Percentiles rank a stretch among this genome's conserved stretches.
Evolutionary conservation across 2,888 invertebrate species (phyloP).

Genomic region (Deroplatys truncata): DNA sequence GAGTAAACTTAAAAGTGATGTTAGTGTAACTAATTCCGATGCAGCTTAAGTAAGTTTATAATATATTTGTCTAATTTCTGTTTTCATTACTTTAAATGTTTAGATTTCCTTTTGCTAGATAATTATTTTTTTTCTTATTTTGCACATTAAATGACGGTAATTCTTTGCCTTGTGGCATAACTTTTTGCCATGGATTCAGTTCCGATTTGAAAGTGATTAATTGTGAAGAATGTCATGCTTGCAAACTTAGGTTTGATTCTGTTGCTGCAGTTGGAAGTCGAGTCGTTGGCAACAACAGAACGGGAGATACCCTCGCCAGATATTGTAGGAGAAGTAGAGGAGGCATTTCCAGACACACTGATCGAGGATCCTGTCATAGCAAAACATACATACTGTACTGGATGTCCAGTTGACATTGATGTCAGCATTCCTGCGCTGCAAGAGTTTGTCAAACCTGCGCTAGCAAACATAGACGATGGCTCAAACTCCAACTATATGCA

Average conservation of each 20-base stretch:
- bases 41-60: no score
- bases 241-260: not conserved
- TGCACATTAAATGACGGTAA: no score
- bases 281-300: not conserved
- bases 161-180: no score
- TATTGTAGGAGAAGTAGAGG: slow-evolving; percentile 2
- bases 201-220: not conserved
- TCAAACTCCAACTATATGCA: slow-evolving; percentile 28
- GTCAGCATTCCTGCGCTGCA: slow-evolving; percentile 32
- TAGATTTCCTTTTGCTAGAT: no score
- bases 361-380: slow-evolving; percentile 26
- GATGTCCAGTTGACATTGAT: slow-evolving; percentile 35
- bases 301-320: not conserved
- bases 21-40: no score
- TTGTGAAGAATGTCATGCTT: not conserved
- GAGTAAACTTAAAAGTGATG: no score
- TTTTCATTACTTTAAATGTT: no score
- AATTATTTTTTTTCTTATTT: no score
- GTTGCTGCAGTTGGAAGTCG: not conserved
- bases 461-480: slow-evolving; percentile 31
- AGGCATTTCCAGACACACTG: not conserved
- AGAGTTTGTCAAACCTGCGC: slow-evolving; percentile 34
- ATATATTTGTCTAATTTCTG: no score
- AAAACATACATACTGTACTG: slow-evolving; percentile 32
- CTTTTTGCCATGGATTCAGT: not conserved